Evolutionary conservation across 2,888 invertebrate genomes (phyloP).

Genomic region (Marasmarcha lunaedactyla): DNA sequence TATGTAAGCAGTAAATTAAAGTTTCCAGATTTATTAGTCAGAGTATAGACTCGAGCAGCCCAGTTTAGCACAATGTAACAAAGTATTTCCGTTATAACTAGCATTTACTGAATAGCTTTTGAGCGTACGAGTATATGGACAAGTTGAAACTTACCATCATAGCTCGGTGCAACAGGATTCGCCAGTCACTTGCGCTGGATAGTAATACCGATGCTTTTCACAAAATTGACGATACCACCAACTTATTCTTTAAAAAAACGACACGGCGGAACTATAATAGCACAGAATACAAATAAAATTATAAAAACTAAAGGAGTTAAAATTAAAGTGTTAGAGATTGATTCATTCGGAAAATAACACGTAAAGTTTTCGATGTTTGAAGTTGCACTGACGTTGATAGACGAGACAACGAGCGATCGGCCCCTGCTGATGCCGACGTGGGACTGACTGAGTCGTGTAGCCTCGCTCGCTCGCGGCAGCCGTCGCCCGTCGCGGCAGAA

Average conservation of each 20-base stretch:
- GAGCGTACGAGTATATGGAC: too few relatives aligned
- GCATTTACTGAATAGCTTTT: too few relatives aligned
- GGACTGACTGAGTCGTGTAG: constrained; percentile 34
- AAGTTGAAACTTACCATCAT: constrained; percentile 55
- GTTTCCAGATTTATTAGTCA: too few relatives aligned
- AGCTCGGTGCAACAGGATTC: constrained; percentile 59
- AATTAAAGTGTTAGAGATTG: neutral
- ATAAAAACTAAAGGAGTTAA: neutral
- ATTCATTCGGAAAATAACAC: constrained; percentile 27
- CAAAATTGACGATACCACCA: constrained; percentile 44
- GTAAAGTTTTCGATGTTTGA: constrained; percentile 54
- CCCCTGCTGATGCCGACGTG: constrained; percentile 43
- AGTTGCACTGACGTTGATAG: constrained; percentile 20
- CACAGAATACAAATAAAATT: constrained; percentile 8
- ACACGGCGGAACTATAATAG: constrained; percentile 20
- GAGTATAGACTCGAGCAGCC: too few relatives aligned
- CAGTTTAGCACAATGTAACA: too few relatives aligned
- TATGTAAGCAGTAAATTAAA: too few relatives aligned
- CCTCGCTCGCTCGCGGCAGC: constrained; percentile 11
- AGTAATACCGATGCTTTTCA: constrained; percentile 41
- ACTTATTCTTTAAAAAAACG: constrained; percentile 23
- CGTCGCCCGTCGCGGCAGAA: constrained; percentile 24
- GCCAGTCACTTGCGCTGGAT: constrained; percentile 40
- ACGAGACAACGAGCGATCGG: constrained; percentile 28
- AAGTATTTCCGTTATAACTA: too few relatives aligned